Base-by-base conservation (phyloP, 2,888 invertebrate species). In the Acronicta leporina region DNA sequence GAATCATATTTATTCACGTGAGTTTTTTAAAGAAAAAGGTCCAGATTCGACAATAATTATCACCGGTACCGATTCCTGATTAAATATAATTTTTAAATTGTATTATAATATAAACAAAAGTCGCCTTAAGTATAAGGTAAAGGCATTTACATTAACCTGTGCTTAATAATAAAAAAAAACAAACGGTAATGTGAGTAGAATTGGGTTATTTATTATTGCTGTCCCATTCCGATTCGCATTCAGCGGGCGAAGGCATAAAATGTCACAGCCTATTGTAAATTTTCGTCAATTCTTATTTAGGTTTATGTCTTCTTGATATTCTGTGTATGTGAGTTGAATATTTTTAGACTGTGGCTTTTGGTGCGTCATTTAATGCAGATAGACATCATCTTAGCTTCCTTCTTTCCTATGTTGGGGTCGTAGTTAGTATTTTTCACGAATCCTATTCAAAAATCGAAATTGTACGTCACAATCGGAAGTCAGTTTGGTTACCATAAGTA, bases 201-300 rank as follows among this genome's bases (percentile, higher is more conserved):
- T 59, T 63, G 62, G 51, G 58, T 61, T 75, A 70, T 75, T 75
- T 76, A 73, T 66, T 75, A 53, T 66, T 75, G 52, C 53, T 43
- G 15, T 14, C 40, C 13, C 59, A 64, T 77, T 58, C 14, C 2
- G 2, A 25, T 25, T 27, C 20, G 61, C 62, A 75, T 75, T 75
- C 74, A 0, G 25, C 14, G 11, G 2, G 59, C 63, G 40, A 43
- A 62, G 44, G 62, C 56, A 59, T 63, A 73, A 75, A 76, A 47
- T 46, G 59, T 54, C 56, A 54, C 45, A 56, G 64, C 47, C 69
- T 61, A 76, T 77, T 76, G 77, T 77, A 75, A 73, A 76, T 76
- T 70, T 70, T 66, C 57, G 59, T 16, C 61, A 69, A 66, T 66
- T 62, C 53, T 65, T 27, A 48, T 57, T 46, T 65, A 44, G 43